phyloP scores from a whole-genome alignment of 2,113 vertebrate species.

The Lampris megalopsis region DNA sequence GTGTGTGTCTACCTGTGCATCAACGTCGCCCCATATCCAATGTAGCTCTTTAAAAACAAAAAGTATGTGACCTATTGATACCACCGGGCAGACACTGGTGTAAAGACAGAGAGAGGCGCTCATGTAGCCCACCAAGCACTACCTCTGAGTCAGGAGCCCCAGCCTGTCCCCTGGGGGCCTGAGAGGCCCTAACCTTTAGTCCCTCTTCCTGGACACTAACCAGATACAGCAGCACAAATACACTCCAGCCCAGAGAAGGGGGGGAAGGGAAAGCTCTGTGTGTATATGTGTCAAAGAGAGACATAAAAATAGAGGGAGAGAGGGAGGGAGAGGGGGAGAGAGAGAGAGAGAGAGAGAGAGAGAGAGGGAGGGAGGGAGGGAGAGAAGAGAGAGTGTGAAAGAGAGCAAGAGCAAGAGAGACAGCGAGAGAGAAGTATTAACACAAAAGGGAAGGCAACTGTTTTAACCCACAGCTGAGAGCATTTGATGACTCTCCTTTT shows the following conservation, averaged over 20 bases:
- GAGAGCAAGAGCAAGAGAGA: neutral
- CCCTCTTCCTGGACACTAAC: constrained; percentile 68
- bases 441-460: constrained; percentile 37
- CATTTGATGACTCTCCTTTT: constrained; percentile 80
- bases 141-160: constrained; percentile 56
- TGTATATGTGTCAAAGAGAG: constrained; percentile 7
- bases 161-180: constrained; percentile 58
- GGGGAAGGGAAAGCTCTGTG: constrained; percentile 11
- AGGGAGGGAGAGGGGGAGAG: neutral
- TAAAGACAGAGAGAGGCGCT: constrained; percentile 33
- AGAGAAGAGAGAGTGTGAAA: neutral
- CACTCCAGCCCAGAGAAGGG: constrained; percentile 24
- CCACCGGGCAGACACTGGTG: constrained; percentile 46
- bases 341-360: constrained; percentile 43
- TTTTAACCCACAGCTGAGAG: constrained; percentile 57
- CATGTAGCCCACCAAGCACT: constrained; percentile 41
- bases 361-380: neutral
- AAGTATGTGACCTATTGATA: constrained; percentile 2
- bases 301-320: neutral
- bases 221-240: constrained; percentile 74
- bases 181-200: constrained; percentile 60
- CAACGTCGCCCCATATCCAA: constrained; percentile 34
- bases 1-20: constrained; percentile 32
- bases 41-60: constrained; percentile 12
- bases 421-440: constrained; percentile 38